Conservation (phyloP, 2,888 invertebrate genomes). For the Craniophora ligustri region DNA sequence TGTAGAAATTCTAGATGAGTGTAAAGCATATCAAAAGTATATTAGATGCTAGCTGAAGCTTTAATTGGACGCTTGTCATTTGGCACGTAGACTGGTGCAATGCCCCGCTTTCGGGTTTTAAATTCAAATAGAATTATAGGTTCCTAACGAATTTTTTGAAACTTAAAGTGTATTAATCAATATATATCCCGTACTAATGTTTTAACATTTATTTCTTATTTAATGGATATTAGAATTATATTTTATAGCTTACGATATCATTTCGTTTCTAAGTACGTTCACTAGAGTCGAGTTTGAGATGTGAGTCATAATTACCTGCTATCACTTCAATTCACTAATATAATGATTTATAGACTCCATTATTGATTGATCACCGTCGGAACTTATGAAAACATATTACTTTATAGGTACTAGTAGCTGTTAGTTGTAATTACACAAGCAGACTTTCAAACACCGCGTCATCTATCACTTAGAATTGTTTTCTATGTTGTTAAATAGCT, state of each 20-base stretch:
- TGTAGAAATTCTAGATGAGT: constrained; percentile 16
- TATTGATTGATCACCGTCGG: constrained; percentile 25
- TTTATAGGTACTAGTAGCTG: constrained; percentile 29
- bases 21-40: constrained; percentile 37
- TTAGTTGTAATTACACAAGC: constrained; percentile 50
- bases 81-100: constrained; percentile 56
- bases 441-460: constrained; percentile 61
- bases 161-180: no score
- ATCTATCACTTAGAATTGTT: constrained; percentile 67
- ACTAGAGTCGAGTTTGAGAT: constrained; percentile 23
- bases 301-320: constrained; percentile 29
- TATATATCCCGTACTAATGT: no score
- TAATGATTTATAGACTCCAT: constrained; percentile 28
- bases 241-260: neutral
- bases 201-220: neutral
- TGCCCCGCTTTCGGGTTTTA: constrained; percentile 50
- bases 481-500: constrained; percentile 68
- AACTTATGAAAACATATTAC: constrained; percentile 43
- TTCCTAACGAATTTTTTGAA: constrained; percentile 16
- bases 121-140: constrained; percentile 38
- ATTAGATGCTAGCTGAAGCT: constrained; percentile 51
- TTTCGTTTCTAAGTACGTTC: constrained; percentile 10
- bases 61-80: constrained; percentile 64
- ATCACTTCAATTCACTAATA: constrained; percentile 22
- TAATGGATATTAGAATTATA: neutral